These are phyloP conservation scores for Anser cygnoides DNA, from an alignment of 2,113 vertebrate species.

Conservation along the genomic window DNA sequence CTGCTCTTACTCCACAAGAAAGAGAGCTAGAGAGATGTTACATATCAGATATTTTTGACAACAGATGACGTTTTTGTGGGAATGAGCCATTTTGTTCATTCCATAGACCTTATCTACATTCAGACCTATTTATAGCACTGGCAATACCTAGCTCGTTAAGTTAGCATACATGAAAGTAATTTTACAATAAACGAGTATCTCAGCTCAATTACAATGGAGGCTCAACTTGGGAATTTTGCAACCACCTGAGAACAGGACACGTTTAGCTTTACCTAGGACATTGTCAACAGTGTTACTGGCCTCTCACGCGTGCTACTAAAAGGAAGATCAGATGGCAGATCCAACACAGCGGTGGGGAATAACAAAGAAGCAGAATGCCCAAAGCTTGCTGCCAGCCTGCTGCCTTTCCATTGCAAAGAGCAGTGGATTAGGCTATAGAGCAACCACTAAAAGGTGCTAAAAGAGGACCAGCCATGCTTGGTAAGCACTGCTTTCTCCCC, in stretches of 20 bases:
- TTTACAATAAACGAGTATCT: background rate
- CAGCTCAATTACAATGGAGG: accelerated
- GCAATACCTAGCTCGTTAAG: background rate
- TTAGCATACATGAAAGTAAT: background rate
- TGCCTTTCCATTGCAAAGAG: background rate
- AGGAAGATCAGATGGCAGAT: background rate
- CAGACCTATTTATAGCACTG: background rate
- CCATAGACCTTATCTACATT: background rate
- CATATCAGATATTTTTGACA: background rate
- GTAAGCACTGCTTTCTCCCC: background rate
- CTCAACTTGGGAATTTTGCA: background rate
- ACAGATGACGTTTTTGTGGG: background rate
- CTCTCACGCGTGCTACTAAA: background rate
- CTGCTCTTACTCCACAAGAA: background rate
- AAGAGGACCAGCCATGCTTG: background rate
- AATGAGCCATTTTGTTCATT: background rate
- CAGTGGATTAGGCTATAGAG: background rate
- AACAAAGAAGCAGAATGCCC: background rate
- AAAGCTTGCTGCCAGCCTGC: background rate
- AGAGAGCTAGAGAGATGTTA: background rate
- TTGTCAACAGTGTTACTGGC: background rate
- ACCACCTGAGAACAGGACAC: background rate
- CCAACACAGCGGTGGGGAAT: background rate
- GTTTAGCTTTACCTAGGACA: background rate
- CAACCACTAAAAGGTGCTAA: background rate